Conservation (phyloP, 2,797 vertebrate species). For the Hirundo rustica region DNA sequence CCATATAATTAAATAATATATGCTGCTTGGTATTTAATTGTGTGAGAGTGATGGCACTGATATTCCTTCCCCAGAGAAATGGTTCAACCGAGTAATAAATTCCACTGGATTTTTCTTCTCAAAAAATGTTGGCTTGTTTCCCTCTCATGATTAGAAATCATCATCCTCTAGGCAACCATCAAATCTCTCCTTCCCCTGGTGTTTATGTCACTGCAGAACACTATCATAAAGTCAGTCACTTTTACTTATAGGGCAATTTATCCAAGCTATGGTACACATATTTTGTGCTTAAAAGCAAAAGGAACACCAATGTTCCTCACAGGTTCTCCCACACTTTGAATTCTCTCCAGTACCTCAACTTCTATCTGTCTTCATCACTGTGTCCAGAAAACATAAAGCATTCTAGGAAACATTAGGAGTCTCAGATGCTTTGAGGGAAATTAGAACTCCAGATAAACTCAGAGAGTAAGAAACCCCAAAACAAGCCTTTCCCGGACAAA, state of each 20-base stretch:
- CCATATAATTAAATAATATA: not conserved
- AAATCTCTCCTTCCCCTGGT: not conserved
- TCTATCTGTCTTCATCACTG: not conserved
- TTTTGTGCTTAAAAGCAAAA: not conserved
- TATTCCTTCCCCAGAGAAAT: not conserved
- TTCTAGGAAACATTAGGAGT: not conserved
- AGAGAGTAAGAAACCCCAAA: not conserved
- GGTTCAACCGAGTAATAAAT: not conserved
- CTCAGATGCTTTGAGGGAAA: not conserved
- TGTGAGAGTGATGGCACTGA: not conserved
- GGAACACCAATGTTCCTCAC: not conserved
- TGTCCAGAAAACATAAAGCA: not conserved
- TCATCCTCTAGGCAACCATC: not conserved
- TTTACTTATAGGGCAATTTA: not conserved
- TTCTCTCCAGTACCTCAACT: not conserved
- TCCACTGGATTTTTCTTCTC: not conserved
- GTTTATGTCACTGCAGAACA: not conserved
- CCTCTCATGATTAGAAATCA: not conserved
- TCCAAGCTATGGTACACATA: not conserved
- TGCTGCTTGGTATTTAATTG: constrained; percentile 1
- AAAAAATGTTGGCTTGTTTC: not conserved
- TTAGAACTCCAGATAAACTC: not conserved
- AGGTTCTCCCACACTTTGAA: not conserved
- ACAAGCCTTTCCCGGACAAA: not conserved
- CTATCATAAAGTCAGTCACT: not conserved